phyloP scores from a whole-genome alignment of 1,140 invertebrate genomes.

The Heliconius congener region DNA sequence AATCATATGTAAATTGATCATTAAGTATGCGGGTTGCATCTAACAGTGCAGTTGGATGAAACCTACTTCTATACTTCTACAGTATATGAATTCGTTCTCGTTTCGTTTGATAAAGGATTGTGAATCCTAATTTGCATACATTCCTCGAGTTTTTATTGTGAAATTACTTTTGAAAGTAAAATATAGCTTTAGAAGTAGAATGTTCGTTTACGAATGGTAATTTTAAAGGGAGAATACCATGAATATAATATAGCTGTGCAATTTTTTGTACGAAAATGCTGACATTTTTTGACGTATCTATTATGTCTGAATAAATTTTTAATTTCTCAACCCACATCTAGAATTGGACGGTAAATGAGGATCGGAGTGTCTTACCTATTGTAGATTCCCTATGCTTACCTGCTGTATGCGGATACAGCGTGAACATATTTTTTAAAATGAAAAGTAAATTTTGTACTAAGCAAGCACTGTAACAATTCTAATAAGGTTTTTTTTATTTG shows the following conservation, averaged over 20 bases:
- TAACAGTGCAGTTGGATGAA: conserved; percentile 43
- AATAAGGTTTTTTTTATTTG: conserved; percentile 9
- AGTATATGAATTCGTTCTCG: conserved; percentile 41
- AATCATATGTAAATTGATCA: conserved; percentile 63
- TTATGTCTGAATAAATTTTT: not conserved
- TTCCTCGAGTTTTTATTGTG: conserved; percentile 34
- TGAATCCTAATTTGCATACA: conserved; percentile 38
- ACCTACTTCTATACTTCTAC: conserved; percentile 37
- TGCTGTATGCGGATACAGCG: too few relatives aligned
- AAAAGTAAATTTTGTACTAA: not conserved
- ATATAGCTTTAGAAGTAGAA: conserved; percentile 9
- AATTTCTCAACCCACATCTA: too few relatives aligned
- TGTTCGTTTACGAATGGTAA: conserved; percentile 12
- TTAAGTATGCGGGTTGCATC: conserved; percentile 61
- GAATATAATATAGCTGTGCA: not conserved
- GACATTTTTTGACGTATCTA: not conserved
- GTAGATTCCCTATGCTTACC: too few relatives aligned
- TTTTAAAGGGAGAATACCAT: not conserved
- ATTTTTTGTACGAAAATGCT: not conserved
- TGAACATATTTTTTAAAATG: too few relatives aligned
- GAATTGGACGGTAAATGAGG: too few relatives aligned
- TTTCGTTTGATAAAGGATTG: conserved; percentile 37
- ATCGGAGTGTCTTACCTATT: too few relatives aligned
- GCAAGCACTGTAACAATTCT: not conserved
- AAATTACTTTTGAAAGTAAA: conserved; percentile 29